phyloP scores from a whole-genome alignment of 2,797 vertebrate species.

The Acridotheres tristis region DNA sequence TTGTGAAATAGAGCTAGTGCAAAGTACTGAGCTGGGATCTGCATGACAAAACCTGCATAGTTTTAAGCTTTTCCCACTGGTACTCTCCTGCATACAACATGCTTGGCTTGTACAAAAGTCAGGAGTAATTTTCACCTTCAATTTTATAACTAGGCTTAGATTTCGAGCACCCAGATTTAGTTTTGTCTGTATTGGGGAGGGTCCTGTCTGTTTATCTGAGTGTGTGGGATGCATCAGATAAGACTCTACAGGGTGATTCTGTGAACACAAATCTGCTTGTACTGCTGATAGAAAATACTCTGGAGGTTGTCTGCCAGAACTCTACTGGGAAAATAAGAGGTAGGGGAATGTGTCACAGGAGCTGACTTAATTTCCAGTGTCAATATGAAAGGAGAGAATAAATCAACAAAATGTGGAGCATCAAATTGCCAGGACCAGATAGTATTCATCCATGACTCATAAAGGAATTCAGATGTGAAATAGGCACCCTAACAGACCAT shows the following conservation, averaged over 20 bases:
- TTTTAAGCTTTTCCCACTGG: neutral
- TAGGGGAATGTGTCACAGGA: neutral
- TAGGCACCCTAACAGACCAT: neutral
- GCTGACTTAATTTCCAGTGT: neutral
- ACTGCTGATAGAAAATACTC: slow-evolving; percentile 2
- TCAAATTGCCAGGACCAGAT: neutral
- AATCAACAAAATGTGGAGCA: neutral
- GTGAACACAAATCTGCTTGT: neutral
- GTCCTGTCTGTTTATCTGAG: slow-evolving; percentile 1
- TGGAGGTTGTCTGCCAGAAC: slow-evolving; percentile 9
- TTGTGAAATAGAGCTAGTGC: neutral
- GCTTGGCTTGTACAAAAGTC: neutral
- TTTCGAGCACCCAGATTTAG: neutral
- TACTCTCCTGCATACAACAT: neutral
- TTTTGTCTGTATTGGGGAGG: neutral
- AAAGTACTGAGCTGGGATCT: neutral
- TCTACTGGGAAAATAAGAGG: neutral
- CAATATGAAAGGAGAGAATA: neutral
- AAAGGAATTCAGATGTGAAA: slow-evolving; percentile 6
- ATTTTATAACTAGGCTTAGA: neutral
- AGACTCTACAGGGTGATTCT: neutral
- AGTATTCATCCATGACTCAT: neutral
- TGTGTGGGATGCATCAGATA: neutral
- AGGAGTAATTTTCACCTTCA: neutral
- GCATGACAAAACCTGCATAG: neutral